Evolutionary conservation across 2,888 invertebrate species (phyloP), one percentile per base, ranked within the genome.

Genomic region (Ferrisia virgata): DNA sequence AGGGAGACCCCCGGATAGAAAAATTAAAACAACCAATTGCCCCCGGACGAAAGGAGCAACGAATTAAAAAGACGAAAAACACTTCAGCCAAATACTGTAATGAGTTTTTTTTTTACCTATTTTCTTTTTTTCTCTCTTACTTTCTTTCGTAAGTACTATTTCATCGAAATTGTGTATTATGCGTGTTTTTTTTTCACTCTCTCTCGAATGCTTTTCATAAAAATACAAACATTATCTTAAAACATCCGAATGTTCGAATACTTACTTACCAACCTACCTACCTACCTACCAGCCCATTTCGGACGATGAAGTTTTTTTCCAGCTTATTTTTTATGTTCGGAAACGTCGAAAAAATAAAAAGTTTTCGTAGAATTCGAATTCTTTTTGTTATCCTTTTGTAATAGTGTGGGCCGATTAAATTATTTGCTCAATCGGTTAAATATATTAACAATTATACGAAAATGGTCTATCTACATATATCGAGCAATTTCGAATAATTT

Each of bases 181-280:
- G 9, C 72, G 36, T 28, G 18, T 53, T 53, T 53, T 22, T 53
- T 6, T 53, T 53, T 53, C n/a, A 4, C 22, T 13, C 40, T n/a
- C 28, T 11, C n/a, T n/a, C n/a, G n/a, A n/a, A n/a, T 28, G 64
- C 36, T 76, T 76, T 76, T 76, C 72, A 36, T 76, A 76, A 76
- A 76, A 76, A 36, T 76, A 8, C 72, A 36, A 76, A 76, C 72
- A 36, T 72, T 72, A 72, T 76, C 36, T 76, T 36, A 76, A 76
- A 76, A 76, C n/a, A 36, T 76, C n/a, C 18, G 36, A 76, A 36
- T 6, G n/a, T 33, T 76, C 36, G 33, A 36, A 18, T 36, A 18
- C 15, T 36, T n/a, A n/a, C n/a, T n/a, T n/a, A n/a, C n/a, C n/a
- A n/a, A n/a, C n/a, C n/a, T n/a, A n/a, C n/a, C n/a, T n/a, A n/a